Percentiles rank a stretch among this genome's conserved stretches.
These are phyloP conservation scores for fruit fly (Drosophila melanogaster) DNA, from an alignment of 1,140 invertebrate genomes.

Conservation along the genomic window Release_6_plus_ISO1_MT NT_033777.3:7257001-7257500, in stretches of 20 bases:
- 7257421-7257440: slow-evolving; percentile 90
- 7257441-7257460: slow-evolving; percentile 91
- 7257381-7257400: slow-evolving; percentile 95
- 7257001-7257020: slow-evolving; percentile 81
- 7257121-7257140: slow-evolving; percentile 92
- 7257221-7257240: slow-evolving; percentile 87
- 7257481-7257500: slow-evolving; percentile 47
- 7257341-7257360: slow-evolving; percentile 93
- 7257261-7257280: neutral
- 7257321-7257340: slow-evolving; percentile 89
- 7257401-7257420: slow-evolving; percentile 91
- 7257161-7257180: slow-evolving; percentile 92
- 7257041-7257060: slow-evolving; percentile 70
- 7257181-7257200: slow-evolving; percentile 93
- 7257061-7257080: slow-evolving; percentile 14
- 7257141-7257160: slow-evolving; percentile 92
- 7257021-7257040: slow-evolving; percentile 80
- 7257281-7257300: neutral
- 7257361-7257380: slow-evolving; percentile 92
- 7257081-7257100: slow-evolving; percentile 29
- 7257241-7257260: slow-evolving; percentile 84
- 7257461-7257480: slow-evolving; percentile 85
- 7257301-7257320: slow-evolving; percentile 57
- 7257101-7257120: slow-evolving; percentile 62
- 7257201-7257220: slow-evolving; percentile 96